phyloP scores from a whole-genome alignment of 2,888 invertebrate species.

The Brachynemurus nebulosus region DNA sequence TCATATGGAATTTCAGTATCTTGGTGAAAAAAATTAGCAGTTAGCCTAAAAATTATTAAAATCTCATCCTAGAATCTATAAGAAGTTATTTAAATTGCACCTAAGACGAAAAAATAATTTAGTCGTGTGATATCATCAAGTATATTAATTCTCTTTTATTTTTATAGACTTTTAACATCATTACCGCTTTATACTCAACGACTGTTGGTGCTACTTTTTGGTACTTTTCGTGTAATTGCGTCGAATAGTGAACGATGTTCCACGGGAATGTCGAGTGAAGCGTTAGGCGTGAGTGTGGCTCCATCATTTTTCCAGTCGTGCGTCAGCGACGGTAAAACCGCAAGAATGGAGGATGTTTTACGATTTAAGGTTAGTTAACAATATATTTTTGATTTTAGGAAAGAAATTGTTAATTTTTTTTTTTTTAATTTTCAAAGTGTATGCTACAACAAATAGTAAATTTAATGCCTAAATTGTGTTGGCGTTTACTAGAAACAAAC shows the following conservation, averaged over 20 bases:
- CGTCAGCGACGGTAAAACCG: slow-evolving; percentile 87
- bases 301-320: slow-evolving; percentile 94
- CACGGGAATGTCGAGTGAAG: slow-evolving; percentile 91
- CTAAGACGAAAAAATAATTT: not conserved
- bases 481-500: too few relatives aligned
- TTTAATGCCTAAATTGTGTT: too few relatives aligned
- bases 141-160: not conserved
- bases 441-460: too few relatives aligned
- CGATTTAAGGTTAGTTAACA: slow-evolving; percentile 94
- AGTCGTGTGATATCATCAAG: not conserved
- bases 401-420: too few relatives aligned
- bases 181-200: slow-evolving; percentile 84
- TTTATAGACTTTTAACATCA: slow-evolving; percentile 73
- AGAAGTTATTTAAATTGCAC: too few relatives aligned
- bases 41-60: too few relatives aligned
- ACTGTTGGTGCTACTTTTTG: slow-evolving; percentile 86
- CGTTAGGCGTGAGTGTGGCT: slow-evolving; percentile 87
- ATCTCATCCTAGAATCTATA: too few relatives aligned
- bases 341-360: slow-evolving; percentile 90
- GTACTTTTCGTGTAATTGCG: slow-evolving; percentile 91
- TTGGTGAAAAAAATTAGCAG: too few relatives aligned
- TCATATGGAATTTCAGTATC: too few relatives aligned
- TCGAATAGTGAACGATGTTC: slow-evolving; percentile 80
- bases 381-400: too few relatives aligned
- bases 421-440: too few relatives aligned